A percentile compares a stretch with the other conserved stretches of the same genome.
Evolutionary conservation across 2,113 vertebrate genomes (phyloP).

Genomic region (Urocitellus parryii): DNA sequence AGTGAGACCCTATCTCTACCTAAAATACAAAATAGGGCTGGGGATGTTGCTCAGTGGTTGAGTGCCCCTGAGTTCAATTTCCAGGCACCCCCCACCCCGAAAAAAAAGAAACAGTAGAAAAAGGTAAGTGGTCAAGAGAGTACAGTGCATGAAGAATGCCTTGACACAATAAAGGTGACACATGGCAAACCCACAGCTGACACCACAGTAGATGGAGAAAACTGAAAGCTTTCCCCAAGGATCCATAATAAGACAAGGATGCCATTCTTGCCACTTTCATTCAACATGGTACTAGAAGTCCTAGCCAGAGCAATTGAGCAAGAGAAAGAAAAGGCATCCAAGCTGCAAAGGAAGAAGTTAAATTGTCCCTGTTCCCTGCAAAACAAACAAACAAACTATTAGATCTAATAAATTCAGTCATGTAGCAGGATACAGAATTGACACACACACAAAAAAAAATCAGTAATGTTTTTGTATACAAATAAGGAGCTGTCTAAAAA

Average conservation of each 20-base stretch:
- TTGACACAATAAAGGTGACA: not conserved
- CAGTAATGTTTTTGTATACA: not conserved
- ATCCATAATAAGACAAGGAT: not conserved
- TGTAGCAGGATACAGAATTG: not conserved
- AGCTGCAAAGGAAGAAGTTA: not conserved
- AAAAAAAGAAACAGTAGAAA: not conserved
- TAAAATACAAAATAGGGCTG: too few species aligned
- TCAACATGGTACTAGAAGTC: not conserved
- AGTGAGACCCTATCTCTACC: too few species aligned
- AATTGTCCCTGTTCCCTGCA: not conserved
- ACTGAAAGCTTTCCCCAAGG: not conserved
- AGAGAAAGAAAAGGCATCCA: not conserved
- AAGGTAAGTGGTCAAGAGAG: not conserved
- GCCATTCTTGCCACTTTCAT: not conserved
- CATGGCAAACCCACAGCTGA: too few species aligned
- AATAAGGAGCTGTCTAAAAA: not conserved
- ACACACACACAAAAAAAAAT: too few species aligned
- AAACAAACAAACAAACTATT: not conserved
- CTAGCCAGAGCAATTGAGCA: not conserved
- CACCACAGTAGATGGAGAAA: not conserved
- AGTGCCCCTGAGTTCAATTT: too few species aligned
- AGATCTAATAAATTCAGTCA: not conserved
- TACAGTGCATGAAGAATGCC: not conserved
- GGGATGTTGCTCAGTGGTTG: too few species aligned
- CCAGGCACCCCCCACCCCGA: too few species aligned